These are phyloP conservation scores for Meriones unguiculatus DNA, from an alignment of 2,113 vertebrate species.

Conservation along the genomic window DNA sequence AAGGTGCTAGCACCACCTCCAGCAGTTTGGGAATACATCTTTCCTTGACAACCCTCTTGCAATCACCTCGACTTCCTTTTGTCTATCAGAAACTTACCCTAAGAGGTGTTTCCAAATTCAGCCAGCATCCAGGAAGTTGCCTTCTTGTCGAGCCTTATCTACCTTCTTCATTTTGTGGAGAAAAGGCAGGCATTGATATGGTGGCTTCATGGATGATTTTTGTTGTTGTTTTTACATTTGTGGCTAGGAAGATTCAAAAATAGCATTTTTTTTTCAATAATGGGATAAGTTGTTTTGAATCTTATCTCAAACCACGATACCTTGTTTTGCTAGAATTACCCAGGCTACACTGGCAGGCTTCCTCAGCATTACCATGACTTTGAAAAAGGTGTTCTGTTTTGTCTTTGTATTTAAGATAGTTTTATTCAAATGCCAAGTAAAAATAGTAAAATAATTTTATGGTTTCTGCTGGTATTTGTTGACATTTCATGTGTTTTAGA, in stretches of 20 bases:
- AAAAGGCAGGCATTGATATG: background rate
- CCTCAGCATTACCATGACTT: background rate
- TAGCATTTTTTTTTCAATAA: conserved; percentile 11
- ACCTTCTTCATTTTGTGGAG: background rate
- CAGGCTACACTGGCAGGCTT: background rate
- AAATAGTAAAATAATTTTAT: conserved; percentile 22
- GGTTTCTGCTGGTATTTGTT: conserved; percentile 22
- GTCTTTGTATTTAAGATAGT: conserved; percentile 11
- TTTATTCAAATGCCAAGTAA: background rate
- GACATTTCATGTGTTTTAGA: conserved; percentile 39
- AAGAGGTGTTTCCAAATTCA: background rate
- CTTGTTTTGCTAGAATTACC: background rate
- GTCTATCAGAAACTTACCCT: background rate
- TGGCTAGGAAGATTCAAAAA: background rate
- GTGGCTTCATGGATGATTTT: background rate
- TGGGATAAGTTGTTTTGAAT: background rate
- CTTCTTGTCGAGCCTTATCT: background rate
- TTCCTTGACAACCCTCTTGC: background rate
- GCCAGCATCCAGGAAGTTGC: background rate
- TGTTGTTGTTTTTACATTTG: background rate
- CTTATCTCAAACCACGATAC: background rate
- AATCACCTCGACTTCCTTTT: background rate
- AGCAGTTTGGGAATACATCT: conserved; percentile 1
- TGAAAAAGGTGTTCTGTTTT: background rate
- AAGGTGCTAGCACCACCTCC: conserved; percentile 29